Evolutionary conservation across 2,113 vertebrate species (phyloP).

Genomic region (Nannospalax galili): DNA sequence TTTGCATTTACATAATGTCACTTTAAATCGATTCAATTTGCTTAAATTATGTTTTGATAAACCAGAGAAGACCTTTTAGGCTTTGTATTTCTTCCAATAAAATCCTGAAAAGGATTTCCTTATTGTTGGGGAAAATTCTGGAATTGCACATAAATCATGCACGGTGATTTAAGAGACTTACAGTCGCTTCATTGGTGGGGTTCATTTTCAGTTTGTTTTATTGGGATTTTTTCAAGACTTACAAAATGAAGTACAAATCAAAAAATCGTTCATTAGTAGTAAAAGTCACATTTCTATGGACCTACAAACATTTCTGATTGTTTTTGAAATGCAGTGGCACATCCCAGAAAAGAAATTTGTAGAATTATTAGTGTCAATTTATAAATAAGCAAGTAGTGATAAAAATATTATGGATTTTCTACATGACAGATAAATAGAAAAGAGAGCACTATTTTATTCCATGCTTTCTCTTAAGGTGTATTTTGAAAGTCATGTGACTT

Average conservation of each 20-base stretch:
- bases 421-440: background rate
- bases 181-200: background rate
- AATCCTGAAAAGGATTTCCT: background rate
- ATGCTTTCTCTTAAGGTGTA: background rate
- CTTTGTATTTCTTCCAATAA: background rate
- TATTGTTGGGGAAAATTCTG: slow-evolving; percentile 18
- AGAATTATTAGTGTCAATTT: slow-evolving; percentile 37
- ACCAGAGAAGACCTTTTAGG: background rate
- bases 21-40: slow-evolving; percentile 32
- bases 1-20: background rate
- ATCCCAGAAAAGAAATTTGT: slow-evolving; percentile 26
- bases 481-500: background rate
- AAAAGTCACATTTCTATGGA: slow-evolving; percentile 16
- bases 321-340: slow-evolving; percentile 25
- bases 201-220: slow-evolving; percentile 22
- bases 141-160: background rate
- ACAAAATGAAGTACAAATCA: slow-evolving; percentile 54
- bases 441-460: background rate
- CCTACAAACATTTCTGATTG: background rate
- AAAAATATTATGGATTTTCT: slow-evolving; percentile 24
- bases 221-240: slow-evolving; percentile 22
- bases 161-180: background rate
- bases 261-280: slow-evolving; percentile 54
- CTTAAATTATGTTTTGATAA: slow-evolving; percentile 30
- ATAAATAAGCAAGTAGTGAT: background rate